Base-by-base conservation (phyloP, 2,888 invertebrate species). In the Latheticus oryzae region DNA sequence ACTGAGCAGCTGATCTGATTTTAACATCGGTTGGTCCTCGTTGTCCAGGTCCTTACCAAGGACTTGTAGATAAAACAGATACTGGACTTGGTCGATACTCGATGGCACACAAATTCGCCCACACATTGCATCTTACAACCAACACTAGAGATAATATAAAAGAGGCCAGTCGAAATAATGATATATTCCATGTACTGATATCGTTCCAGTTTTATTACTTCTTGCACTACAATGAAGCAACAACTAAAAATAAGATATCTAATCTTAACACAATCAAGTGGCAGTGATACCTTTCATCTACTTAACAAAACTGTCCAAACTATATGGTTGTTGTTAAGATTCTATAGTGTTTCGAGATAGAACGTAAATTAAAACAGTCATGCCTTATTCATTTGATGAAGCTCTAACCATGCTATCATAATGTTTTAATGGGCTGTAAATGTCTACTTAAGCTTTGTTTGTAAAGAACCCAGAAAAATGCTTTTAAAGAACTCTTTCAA, bases 371-470 rank as follows among this genome's bases (percentile, higher is more conserved):
- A 72, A 72, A 71, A 69, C 68, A 63, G 68, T 63, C 65, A 67
- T 71, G 68, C 64, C 70, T 72, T 71, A 72, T 70, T 66, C 70
- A 68, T 67, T 66, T 66, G 71, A 72, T 71, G 70, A 72, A 68
- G 65, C 63, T 61, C 62, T 61, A 62, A 64, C 63, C 58, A 42
- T 52, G 57, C 58, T 63, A 66, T 60, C 62, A 65, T 67, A 67
- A 66, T 67, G 65, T 67, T 68, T 70, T 68, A 70, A 65, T 66
- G 67, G 56, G 62, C 64, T 66, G 62, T 67, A 64, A 67, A 65
- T 57, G 66, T 69, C 67, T 64, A 54, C 54, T 65, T 64, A 65
- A 64, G 64, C 66, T 68, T 66, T 63, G 64, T 66, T 66, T 64
- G 65, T 68, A 62, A 62, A 60, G 53, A 48, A 55, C 55, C 30